These are phyloP conservation scores for Zaprionus taronus DNA, from an alignment of 1,140 invertebrate species.

Conservation along the genomic window DNA sequence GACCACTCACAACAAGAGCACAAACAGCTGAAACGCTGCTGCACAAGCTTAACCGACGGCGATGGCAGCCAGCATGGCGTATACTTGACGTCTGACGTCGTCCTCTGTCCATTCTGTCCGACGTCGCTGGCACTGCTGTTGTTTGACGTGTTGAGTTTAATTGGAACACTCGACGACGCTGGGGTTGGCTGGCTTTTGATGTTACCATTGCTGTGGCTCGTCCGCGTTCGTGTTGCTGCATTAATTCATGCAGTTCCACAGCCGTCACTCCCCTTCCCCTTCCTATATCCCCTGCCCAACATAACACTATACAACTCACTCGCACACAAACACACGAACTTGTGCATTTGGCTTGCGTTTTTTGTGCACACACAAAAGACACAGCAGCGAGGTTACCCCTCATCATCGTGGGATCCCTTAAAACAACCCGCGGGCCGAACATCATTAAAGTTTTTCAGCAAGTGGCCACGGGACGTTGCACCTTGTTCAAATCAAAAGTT, in stretches of 20 bases:
- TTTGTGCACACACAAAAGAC: slow-evolving; percentile 56
- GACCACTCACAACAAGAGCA: slow-evolving; percentile 14
- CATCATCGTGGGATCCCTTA: not conserved
- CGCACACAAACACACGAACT: slow-evolving; percentile 43
- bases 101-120: slow-evolving; percentile 16
- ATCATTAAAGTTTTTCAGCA: slow-evolving; percentile 64
- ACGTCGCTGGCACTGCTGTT: slow-evolving; percentile 52
- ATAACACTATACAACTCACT: too few relatives aligned
- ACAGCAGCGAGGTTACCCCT: not conserved
- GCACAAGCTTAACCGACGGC: slow-evolving; percentile 40
- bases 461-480: slow-evolving; percentile 26
- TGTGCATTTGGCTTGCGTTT: slow-evolving; percentile 47
- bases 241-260: slow-evolving; percentile 76
- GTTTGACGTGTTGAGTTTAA: slow-evolving; percentile 81
- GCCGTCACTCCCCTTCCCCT: slow-evolving; percentile 12
- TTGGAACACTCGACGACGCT: slow-evolving; percentile 72
- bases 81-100: slow-evolving; percentile 64
- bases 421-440: slow-evolving; percentile 21
- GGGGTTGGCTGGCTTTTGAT: slow-evolving; percentile 57
- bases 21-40: slow-evolving; percentile 47
- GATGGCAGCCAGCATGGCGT: slow-evolving; percentile 57
- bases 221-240: slow-evolving; percentile 49
- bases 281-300: not conserved
- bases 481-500: slow-evolving; percentile 70
- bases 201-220: slow-evolving; percentile 53